These are phyloP conservation scores for Macrotus californicus DNA, from an alignment of 2,113 vertebrate species.

Conservation along the genomic window DNA sequence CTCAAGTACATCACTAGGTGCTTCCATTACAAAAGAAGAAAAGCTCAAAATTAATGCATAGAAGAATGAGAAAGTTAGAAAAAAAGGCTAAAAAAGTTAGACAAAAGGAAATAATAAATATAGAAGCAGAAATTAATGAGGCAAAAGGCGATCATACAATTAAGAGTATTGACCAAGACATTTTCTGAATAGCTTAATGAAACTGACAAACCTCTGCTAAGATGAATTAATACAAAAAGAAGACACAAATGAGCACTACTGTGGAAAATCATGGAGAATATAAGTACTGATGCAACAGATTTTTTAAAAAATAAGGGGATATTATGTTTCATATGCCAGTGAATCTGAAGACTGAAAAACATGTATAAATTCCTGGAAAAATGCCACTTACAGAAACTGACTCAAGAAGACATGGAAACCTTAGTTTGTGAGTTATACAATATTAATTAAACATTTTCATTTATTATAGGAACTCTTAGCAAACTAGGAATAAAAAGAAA, in stretches of 20 bases:
- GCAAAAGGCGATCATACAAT: not conserved
- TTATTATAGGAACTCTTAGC: not conserved
- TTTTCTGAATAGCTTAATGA: slow-evolving; percentile 12
- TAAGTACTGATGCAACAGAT: not conserved
- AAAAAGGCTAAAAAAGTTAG: not conserved
- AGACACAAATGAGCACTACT: not conserved
- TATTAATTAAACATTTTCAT: not conserved
- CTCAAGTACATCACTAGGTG: not conserved
- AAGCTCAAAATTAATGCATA: slow-evolving; percentile 6
- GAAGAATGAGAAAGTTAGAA: not conserved
- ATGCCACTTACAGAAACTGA: not conserved
- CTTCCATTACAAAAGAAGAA: not conserved
- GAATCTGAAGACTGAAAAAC: slow-evolving; percentile 10
- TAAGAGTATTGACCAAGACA: not conserved
- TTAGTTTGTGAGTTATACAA: not conserved
- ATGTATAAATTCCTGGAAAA: not conserved
- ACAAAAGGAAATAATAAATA: not conserved
- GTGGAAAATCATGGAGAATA: not conserved
- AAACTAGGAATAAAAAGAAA: not conserved
- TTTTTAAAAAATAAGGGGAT: not conserved
- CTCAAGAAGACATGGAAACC: not conserved
- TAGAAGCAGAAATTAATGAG: slow-evolving; percentile 31
- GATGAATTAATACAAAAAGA: not conserved
- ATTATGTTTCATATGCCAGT: not conserved
- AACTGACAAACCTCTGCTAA: not conserved